Percentiles rank a stretch among this genome's conserved stretches.
These are phyloP conservation scores for Myrmophylax atrothorax DNA, from an alignment of 2,113 vertebrate genomes.

Conservation along the genomic window DNA sequence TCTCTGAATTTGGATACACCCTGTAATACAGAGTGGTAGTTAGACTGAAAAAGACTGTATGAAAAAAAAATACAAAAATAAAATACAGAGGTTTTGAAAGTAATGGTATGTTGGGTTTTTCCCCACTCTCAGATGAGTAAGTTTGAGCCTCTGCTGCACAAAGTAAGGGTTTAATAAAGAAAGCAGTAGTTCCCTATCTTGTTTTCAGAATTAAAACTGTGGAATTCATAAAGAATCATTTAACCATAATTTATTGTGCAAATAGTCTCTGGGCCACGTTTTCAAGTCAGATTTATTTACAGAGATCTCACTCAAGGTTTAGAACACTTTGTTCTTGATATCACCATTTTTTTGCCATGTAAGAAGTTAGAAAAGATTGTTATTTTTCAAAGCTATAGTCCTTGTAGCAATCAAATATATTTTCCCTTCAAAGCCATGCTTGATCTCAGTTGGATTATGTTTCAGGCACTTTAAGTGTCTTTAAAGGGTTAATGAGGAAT, in stretches of 20 bases:
- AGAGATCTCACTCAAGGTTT: not conserved
- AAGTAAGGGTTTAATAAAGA: not conserved
- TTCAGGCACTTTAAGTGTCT: not conserved
- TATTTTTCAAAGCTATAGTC: not conserved
- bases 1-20: constrained; percentile 54
- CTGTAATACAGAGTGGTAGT: constrained; percentile 50
- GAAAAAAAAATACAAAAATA: constrained; percentile 33
- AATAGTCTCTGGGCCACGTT: not conserved
- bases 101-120: not conserved
- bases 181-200: not conserved
- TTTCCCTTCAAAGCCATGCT: not conserved
- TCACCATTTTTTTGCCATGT: not conserved
- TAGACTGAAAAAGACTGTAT: constrained; percentile 33
- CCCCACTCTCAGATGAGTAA: not conserved
- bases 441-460: not conserved
- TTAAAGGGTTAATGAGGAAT: not conserved
- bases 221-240: not conserved
- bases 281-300: not conserved
- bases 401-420: not conserved
- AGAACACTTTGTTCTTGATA: not conserved
- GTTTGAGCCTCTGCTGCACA: constrained; percentile 4
- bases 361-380: not conserved
- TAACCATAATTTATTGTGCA: not conserved
- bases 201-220: not conserved
- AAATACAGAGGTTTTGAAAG: constrained; percentile 1